phyloP scores from a whole-genome alignment of 2,113 vertebrate species.

The Erythrocercus mccallii region DNA sequence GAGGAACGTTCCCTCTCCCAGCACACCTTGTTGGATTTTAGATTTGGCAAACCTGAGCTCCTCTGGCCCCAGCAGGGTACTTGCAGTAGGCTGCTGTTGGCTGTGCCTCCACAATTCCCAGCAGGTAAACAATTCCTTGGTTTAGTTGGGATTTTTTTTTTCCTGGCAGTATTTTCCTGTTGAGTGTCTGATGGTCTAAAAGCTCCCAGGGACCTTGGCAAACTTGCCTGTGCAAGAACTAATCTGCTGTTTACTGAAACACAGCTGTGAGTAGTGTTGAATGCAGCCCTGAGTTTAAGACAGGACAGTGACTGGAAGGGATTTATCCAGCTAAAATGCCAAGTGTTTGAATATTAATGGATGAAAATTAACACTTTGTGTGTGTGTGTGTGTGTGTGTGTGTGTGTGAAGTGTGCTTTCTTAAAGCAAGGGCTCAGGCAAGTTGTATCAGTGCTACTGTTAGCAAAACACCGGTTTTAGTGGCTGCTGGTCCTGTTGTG shows the following conservation, averaged over 20 bases:
- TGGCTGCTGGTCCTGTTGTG: not conserved
- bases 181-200: not conserved
- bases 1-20: not conserved
- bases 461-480: not conserved
- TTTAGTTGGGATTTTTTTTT: not conserved
- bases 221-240: not conserved
- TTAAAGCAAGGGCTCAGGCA: not conserved
- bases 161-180: not conserved
- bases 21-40: not conserved
- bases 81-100: not conserved
- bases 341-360: not conserved
- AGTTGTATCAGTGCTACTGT: not conserved
- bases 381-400: too few relatives aligned
- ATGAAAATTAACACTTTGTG: not conserved
- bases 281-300: not conserved
- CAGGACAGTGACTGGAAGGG: not conserved
- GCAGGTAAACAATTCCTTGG: not conserved
- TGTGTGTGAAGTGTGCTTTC: not conserved
- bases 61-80: accelerated
- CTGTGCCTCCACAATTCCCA: not conserved
- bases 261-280: not conserved
- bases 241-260: not conserved
- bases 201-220: not conserved
- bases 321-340: not conserved
- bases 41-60: not conserved